Conservation (phyloP, 2,797 vertebrate genomes). For the Steatocranus sp. region DNA sequence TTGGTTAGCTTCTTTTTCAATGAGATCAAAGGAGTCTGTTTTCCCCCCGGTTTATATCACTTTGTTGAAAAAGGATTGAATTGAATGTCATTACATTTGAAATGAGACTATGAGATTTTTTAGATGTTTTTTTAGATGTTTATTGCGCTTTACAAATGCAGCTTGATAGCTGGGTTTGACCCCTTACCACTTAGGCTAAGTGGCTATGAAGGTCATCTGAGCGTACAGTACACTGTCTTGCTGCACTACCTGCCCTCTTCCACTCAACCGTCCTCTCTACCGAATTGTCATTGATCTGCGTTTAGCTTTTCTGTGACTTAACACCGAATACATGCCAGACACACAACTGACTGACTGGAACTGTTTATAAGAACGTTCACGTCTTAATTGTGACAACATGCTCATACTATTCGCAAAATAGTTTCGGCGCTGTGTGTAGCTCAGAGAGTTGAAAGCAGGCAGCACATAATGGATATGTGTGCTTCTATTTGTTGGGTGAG, state of each 20-base stretch:
- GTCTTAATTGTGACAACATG: background rate
- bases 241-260: slow-evolving; percentile 19
- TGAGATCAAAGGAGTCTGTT: slow-evolving; percentile 31
- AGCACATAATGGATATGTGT: background rate
- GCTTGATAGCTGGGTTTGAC: background rate
- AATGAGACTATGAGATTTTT: background rate
- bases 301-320: slow-evolving; percentile 25
- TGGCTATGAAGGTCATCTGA: slow-evolving; percentile 42
- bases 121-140: background rate
- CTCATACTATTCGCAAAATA: background rate
- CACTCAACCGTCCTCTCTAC: slow-evolving; percentile 14
- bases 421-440: background rate
- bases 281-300: slow-evolving; percentile 62
- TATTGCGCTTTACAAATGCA: background rate
- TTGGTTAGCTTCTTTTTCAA: slow-evolving; percentile 2
- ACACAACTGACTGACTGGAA: background rate
- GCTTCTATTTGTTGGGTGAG: background rate
- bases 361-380: background rate
- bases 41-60: slow-evolving; percentile 20
- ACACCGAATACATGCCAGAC: slow-evolving; percentile 1
- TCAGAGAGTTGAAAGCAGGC: background rate
- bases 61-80: slow-evolving; percentile 50
- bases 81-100: slow-evolving; percentile 34
- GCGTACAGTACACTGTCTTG: background rate
- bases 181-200: slow-evolving; percentile 10